phyloP scores from a whole-genome alignment of 2,113 vertebrate species.

The Eclectus roratus region DNA sequence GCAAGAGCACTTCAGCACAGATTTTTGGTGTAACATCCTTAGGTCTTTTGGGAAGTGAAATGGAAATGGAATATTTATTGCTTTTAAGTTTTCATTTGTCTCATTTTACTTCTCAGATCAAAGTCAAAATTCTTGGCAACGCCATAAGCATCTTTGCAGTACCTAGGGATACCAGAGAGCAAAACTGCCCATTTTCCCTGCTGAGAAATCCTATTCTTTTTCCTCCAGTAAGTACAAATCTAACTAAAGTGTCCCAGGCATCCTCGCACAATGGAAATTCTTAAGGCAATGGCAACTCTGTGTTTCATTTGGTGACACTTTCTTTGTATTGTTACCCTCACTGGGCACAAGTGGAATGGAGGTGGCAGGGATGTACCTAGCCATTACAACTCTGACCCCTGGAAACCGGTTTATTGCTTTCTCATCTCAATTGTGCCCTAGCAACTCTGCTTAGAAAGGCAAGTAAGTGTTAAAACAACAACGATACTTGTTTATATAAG shows the following conservation, averaged over 20 bases:
- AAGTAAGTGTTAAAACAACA: not conserved
- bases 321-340: not conserved
- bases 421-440: not conserved
- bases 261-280: not conserved
- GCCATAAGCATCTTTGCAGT: not conserved
- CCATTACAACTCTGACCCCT: not conserved
- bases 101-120: not conserved
- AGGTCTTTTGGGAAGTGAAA: not conserved
- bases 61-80: not conserved
- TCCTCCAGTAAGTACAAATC: not conserved
- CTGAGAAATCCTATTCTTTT: not conserved
- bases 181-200: not conserved
- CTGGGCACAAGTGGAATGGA: rapidly evolving
- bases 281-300: not conserved
- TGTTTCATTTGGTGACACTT: not conserved
- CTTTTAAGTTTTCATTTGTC: not conserved
- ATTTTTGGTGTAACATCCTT: not conserved
- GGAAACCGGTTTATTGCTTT: not conserved
- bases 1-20: not conserved
- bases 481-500: not conserved
- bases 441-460: not conserved
- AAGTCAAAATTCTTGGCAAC: not conserved
- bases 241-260: not conserved
- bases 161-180: not conserved
- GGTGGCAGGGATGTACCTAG: rapidly evolving